Evolutionary conservation across 2,888 invertebrate species (phyloP), one percentile per base, ranked within the genome.

Genomic region (Ornithoptera priamus): DNA sequence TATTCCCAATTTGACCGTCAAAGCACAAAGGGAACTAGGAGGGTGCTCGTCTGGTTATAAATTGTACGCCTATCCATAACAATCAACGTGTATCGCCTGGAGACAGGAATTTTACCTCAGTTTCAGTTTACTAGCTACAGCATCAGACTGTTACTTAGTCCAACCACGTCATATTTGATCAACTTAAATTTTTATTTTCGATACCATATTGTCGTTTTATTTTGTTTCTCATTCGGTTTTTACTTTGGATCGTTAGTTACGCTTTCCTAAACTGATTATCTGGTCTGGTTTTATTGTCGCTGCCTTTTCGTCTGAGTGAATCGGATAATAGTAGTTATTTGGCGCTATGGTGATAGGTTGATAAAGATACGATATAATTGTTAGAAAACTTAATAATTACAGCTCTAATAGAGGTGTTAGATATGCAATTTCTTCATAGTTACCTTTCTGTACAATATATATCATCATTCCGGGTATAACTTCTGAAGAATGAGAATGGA

Each of bases 251-350:
- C 75, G 76, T 80, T 80, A 80, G 86, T 85, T 85, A 84, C 87
- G 85, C 87, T 87, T 87, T 87, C 82, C 81, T 85, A 79, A 78
- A 77, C 80, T 78, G 71, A 77, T 80, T 76, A 77, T 78, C 78
- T 78, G 79, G 71, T 74, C 76, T 78, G 72, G 77, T 62, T 65
- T 65, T 69, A 57, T 56, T 50, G 53, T 56, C 42, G 30, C 63
- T 62, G 65, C 22, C n/a, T 70, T 53, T 60, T 63, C 53, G 61
- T 58, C 24, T 57, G 62, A 70, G 56, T 62, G 58, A 53, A 58
- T 57, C 59, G 46, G 62, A 59, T 70, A 67, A 69, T 69, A 75
- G 75, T 73, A 74, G 72, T 73, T 71, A 71, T 74, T 75, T 78
- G 20, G 61, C 64, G 61, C 39, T 39, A 12, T 57, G 36, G 66